A percentile compares a stretch with the other conserved stretches of the same genome.
Conservation (phyloP, 2,888 invertebrate genomes). For the Agrochola macilenta region DNA sequence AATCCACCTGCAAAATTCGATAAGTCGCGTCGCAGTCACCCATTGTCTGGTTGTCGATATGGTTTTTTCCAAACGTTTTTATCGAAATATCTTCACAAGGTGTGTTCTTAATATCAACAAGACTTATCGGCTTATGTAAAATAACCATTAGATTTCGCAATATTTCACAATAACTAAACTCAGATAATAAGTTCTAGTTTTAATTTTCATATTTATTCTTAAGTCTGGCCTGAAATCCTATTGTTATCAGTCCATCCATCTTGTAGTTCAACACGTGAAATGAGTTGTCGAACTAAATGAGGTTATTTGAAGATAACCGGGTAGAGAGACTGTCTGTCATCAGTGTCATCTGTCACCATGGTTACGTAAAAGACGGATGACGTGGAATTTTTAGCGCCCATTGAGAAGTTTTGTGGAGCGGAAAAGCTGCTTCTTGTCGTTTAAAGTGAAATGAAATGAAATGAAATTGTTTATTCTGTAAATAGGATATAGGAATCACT, state of each 20-base stretch:
- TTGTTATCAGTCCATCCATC: slow-evolving; percentile 42
- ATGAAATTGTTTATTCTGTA: no score
- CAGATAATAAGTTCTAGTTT: slow-evolving; percentile 3
- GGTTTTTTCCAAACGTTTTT: slow-evolving; percentile 24
- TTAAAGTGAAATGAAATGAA: no score
- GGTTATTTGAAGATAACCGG: slow-evolving; percentile 25
- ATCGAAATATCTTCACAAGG: slow-evolving; percentile 29
- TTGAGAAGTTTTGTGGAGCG: not conserved
- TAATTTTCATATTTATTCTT: slow-evolving; percentile 4
- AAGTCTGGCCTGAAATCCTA: slow-evolving; percentile 8
- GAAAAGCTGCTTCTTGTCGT: not conserved
- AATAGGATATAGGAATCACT: no score
- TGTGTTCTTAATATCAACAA: slow-evolving; percentile 26
- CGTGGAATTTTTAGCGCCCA: slow-evolving; percentile 25
- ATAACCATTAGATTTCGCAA: slow-evolving; percentile 38
- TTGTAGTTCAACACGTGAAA: slow-evolving; percentile 23
- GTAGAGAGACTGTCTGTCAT: slow-evolving; percentile 29
- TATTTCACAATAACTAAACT: slow-evolving; percentile 33
- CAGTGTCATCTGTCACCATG: slow-evolving; percentile 37
- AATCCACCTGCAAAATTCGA: slow-evolving; percentile 19
- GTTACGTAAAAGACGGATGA: slow-evolving; percentile 26
- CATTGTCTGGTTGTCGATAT: slow-evolving; percentile 17
- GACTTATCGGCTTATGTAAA: slow-evolving; percentile 41
- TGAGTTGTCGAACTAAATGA: slow-evolving; percentile 37
- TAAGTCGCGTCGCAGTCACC: slow-evolving; percentile 7